Base-by-base conservation (phyloP, 2,888 invertebrate species). In the Holacanthella duospinosa region DNA sequence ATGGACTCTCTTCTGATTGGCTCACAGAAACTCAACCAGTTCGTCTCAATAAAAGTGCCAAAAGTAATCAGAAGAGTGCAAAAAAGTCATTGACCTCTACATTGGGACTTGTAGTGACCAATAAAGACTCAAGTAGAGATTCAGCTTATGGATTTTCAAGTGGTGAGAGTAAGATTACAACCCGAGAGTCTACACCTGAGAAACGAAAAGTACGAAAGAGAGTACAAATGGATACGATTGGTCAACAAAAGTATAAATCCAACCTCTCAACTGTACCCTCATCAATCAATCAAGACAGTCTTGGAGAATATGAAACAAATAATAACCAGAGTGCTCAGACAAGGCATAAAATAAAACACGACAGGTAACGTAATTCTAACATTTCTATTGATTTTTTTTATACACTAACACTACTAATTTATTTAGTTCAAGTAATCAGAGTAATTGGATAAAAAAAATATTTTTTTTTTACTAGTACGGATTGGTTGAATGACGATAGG, bases 81-180 rank as follows among this genome's bases (percentile, higher is more conserved):
- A n/a, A n/a, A n/a, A n/a, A n/a, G n/a, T n/a, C n/a, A n/a, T n/a
- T n/a, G n/a, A 55, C 6, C 6, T 6, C 6, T 28, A 6, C 55
- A 4, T 12, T 6, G 4, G 27, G 27, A 9, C 28, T 21, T 55
- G 27, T 55, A 4, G 27, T 26, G 24, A 58, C 55, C 2, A 65
- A 65, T 53, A 72, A 72, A 48, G 72, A 72, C 48, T 75, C 74
- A 2, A 75, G 75, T 66, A 63, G 73, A 12, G 76, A 76, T 66
- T 76, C 76, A 0, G 76, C 76, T 1, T 75, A 75, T 64, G 74
- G 74, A 12, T 75, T 74, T 58, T 74, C 75, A 27, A 73, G 74
- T 66, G 72, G 70, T 24, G 75, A 75, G 64, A 75, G 75, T 65
- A 66, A 75, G 57, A 74, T 74, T 19, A 72, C 74, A 6, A 74